Conservation (phyloP, 2,113 vertebrate species). For the Semnornis frantzii region DNA sequence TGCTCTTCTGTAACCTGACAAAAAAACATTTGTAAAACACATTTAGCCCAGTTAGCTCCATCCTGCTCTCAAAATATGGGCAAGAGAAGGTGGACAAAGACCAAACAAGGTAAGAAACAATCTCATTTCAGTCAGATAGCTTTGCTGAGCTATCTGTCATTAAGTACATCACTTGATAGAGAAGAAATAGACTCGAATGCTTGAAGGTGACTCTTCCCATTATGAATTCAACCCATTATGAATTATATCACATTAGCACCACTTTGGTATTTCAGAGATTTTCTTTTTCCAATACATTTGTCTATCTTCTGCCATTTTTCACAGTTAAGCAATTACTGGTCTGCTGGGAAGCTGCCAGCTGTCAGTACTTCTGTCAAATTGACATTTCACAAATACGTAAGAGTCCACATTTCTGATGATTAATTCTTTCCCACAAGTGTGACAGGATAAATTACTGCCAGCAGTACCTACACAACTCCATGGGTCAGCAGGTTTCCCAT, state of each 20-base stretch:
- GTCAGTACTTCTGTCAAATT: slow-evolving; percentile 61
- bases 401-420: neutral
- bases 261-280: slow-evolving; percentile 29
- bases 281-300: slow-evolving; percentile 10
- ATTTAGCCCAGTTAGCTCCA: neutral
- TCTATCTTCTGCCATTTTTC: slow-evolving; percentile 38
- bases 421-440: neutral
- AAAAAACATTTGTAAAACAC: slow-evolving; percentile 27
- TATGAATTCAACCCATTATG: slow-evolving; percentile 43
- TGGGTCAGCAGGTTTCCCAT: neutral
- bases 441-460: slow-evolving; percentile 47
- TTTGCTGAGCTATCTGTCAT: neutral
- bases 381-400: slow-evolving; percentile 40
- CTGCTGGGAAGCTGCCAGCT: slow-evolving; percentile 28
- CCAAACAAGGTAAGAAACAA: neutral
- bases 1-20: slow-evolving; percentile 23
- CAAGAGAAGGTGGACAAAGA: neutral
- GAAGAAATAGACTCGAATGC: neutral
- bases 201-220: slow-evolving; percentile 33
- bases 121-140: neutral
- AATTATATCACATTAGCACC: slow-evolving; percentile 45
- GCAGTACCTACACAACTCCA: neutral
- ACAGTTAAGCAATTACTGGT: slow-evolving; percentile 30
- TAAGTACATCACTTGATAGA: neutral
- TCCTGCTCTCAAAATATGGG: neutral